phyloP scores from a whole-genome alignment of 2,113 vertebrate genomes.

The Spea bombifrons region DNA sequence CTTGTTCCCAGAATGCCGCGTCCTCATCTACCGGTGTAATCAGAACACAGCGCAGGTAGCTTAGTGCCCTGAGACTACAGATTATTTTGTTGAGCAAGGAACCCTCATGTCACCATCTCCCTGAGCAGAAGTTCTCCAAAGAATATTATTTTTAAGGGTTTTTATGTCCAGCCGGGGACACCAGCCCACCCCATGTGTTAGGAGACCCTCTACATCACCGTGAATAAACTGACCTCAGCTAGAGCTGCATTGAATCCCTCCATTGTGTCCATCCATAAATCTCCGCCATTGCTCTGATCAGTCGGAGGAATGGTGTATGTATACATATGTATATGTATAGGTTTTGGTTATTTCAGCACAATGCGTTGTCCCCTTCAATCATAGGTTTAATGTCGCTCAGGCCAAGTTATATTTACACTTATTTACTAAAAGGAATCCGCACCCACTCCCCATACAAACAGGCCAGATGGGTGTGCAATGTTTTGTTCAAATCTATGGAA shows the following conservation, averaged over 20 bases:
- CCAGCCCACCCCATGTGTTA: conserved; percentile 24
- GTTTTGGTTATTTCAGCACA: too few relatives aligned
- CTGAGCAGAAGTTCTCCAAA: neutral
- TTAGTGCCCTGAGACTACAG: too few relatives aligned
- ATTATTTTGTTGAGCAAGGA: too few relatives aligned
- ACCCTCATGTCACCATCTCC: neutral
- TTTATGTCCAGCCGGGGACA: neutral
- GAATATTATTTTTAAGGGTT: neutral
- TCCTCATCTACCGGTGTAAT: neutral
- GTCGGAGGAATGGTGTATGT: conserved; percentile 1
- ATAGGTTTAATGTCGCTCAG: neutral
- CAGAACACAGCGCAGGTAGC: too few relatives aligned
- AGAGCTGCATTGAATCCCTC: neutral
- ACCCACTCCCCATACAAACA: neutral
- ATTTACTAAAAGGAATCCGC: neutral
- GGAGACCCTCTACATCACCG: conserved; percentile 12
- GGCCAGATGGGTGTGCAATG: neutral
- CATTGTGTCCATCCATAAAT: conserved; percentile 15
- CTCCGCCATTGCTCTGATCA: neutral
- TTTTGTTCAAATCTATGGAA: neutral
- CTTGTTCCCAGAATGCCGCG: conserved; percentile 9
- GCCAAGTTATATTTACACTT: neutral
- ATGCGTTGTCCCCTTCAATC: neutral
- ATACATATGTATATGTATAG: too few relatives aligned
- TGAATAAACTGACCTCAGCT: conserved; percentile 5